Evolutionary conservation across 2,888 invertebrate genomes (phyloP).

Genomic region (Ophion ellenae): DNA sequence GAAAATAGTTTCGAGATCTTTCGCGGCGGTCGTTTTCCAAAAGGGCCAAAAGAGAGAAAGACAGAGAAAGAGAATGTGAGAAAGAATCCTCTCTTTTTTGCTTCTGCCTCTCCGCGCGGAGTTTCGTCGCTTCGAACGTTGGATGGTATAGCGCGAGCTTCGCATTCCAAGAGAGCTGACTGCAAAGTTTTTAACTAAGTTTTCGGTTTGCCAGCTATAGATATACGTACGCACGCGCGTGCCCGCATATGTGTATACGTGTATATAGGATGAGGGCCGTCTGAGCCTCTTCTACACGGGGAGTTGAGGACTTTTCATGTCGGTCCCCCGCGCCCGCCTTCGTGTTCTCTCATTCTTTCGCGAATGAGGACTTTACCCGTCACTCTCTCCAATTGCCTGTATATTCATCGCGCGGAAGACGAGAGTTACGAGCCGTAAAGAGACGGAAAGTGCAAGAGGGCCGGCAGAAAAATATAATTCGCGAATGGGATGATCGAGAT

Average conservation of each 20-base stretch:
- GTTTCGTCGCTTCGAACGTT: constrained; percentile 68
- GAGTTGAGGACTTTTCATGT: constrained; percentile 65
- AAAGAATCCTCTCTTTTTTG: constrained; percentile 51
- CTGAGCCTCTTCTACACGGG: constrained; percentile 16
- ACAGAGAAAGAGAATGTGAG: constrained; percentile 5
- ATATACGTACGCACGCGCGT: constrained; percentile 27
- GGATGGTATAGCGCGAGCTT: constrained; percentile 70
- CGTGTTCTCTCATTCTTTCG: constrained; percentile 76
- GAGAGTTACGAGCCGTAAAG: constrained; percentile 59
- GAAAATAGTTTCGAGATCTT: constrained; percentile 77
- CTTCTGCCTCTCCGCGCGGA: constrained; percentile 45
- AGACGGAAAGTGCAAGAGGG: constrained; percentile 15
- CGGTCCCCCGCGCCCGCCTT: constrained; percentile 75
- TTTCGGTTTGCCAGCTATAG: constrained; percentile 74
- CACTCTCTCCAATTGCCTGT: constrained; percentile 41
- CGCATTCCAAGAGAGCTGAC: constrained; percentile 80
- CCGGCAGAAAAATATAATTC: constrained; percentile 38
- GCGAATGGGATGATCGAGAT: constrained; percentile 48
- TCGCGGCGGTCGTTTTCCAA: constrained; percentile 59
- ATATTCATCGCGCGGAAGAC: constrained; percentile 20
- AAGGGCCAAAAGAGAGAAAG: constrained; percentile 62
- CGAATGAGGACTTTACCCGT: constrained; percentile 66
- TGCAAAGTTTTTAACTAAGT: constrained; percentile 82
- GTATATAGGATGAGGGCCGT: constrained; percentile 43
- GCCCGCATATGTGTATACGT: neutral